A percentile compares a stretch with the other conserved stretches of the same genome.
Evolutionary conservation across 2,888 invertebrate species (phyloP).

Genomic region (Philhelius pedissequus): DNA sequence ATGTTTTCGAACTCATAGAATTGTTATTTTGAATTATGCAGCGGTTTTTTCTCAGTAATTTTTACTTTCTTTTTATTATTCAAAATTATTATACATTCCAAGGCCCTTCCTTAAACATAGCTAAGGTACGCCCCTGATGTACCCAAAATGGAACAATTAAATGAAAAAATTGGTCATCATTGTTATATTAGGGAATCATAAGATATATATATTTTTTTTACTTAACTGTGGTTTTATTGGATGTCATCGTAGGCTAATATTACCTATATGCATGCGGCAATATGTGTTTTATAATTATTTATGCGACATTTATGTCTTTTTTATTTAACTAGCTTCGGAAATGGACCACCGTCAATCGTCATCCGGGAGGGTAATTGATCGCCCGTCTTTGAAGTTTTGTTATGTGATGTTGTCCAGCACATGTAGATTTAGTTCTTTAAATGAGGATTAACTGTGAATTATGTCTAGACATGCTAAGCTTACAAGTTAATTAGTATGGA

Average conservation of each 20-base stretch:
- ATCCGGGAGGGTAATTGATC: neutral
- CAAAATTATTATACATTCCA: too few species aligned
- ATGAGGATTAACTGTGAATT: neutral
- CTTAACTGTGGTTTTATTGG: slow-evolving; percentile 32
- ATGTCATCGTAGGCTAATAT: slow-evolving; percentile 19
- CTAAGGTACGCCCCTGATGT: neutral
- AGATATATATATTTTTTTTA: too few species aligned
- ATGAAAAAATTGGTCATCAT: neutral
- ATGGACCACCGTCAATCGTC: neutral
- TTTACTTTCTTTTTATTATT: too few species aligned
- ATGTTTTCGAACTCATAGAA: too few species aligned
- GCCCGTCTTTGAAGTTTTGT: neutral
- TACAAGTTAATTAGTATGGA: neutral
- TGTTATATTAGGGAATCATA: neutral
- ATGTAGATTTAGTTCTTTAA: neutral
- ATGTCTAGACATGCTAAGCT: neutral
- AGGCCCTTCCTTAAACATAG: neutral
- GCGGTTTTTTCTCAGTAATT: too few species aligned
- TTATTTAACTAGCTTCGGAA: slow-evolving; percentile 4
- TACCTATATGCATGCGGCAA: neutral
- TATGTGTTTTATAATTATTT: neutral
- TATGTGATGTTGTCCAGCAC: neutral
- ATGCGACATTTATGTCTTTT: slow-evolving; percentile 7
- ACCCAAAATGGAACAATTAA: neutral
- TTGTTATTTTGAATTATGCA: too few species aligned